Evolutionary conservation across 2,113 vertebrate genomes (phyloP).

Genomic region (Oreochromis spilurus): DNA sequence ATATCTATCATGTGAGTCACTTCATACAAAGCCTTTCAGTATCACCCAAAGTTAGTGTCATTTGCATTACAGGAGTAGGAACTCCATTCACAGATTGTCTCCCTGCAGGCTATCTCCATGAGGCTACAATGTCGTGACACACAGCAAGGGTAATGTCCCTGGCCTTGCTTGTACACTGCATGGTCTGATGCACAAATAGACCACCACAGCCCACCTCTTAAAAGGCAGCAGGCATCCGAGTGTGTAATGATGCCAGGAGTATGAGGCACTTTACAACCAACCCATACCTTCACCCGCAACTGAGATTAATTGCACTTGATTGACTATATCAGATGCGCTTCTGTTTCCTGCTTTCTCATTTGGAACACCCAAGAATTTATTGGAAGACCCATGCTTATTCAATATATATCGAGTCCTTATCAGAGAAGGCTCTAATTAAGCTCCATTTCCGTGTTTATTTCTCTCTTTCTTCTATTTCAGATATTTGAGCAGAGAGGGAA

Average conservation of each 20-base stretch:
- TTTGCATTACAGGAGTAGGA: slow-evolving; percentile 17
- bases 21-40: not conserved
- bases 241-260: slow-evolving; percentile 60
- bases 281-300: slow-evolving; percentile 45
- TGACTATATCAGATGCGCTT: slow-evolving; percentile 54
- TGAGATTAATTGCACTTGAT: slow-evolving; percentile 72
- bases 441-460: slow-evolving; percentile 28
- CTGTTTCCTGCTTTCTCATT: slow-evolving; percentile 38
- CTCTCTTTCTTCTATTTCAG: not conserved
- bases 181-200: slow-evolving; percentile 65
- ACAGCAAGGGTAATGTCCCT: slow-evolving; percentile 59
- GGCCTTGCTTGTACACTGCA: slow-evolving; percentile 64
- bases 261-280: slow-evolving; percentile 53
- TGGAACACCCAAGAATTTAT: slow-evolving; percentile 49
- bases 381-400: slow-evolving; percentile 37
- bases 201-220: slow-evolving; percentile 49
- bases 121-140: slow-evolving; percentile 53
- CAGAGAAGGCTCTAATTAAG: slow-evolving; percentile 41
- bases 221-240: slow-evolving; percentile 48
- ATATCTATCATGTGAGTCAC: not conserved
- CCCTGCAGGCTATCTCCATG: slow-evolving; percentile 45
- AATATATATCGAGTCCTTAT: slow-evolving; percentile 60
- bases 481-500: not conserved
- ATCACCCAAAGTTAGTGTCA: not conserved
- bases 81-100: slow-evolving; percentile 46